These are phyloP conservation scores for Drosophila pallidifrons DNA, from an alignment of 1,140 invertebrate species.

Conservation along the genomic window DNA sequence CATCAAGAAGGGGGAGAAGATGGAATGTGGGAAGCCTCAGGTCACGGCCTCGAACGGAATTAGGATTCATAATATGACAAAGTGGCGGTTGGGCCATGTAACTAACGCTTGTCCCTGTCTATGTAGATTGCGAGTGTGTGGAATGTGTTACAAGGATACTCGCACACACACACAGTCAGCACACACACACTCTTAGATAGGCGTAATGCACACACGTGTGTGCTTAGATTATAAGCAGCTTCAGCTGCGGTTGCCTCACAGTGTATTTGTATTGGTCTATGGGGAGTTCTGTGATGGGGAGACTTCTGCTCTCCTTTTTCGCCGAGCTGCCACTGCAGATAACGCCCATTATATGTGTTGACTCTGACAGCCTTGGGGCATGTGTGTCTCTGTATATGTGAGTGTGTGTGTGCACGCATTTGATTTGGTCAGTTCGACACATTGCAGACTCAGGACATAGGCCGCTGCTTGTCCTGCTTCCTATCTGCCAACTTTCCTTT, in stretches of 20 bases:
- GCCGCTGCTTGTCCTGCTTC: constrained; percentile 34
- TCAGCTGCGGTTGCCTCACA: constrained; percentile 57
- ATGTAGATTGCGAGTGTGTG: constrained; percentile 41
- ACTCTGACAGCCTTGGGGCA: constrained; percentile 77
- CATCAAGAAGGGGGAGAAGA: constrained; percentile 44
- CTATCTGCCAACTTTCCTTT: constrained; percentile 28
- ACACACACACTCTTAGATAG: constrained; percentile 18
- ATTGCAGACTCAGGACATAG: constrained; percentile 28
- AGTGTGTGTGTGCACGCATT: constrained; percentile 50
- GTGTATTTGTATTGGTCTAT: constrained; percentile 64
- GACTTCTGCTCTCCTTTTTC: background rate
- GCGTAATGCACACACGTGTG: constrained; percentile 41
- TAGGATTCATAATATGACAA: constrained; percentile 81
- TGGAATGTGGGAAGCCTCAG: constrained; percentile 34
- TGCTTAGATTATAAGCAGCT: constrained; percentile 75
- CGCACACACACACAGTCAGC: constrained; percentile 30
- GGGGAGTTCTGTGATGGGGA: constrained; percentile 34
- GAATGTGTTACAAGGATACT: constrained; percentile 60
- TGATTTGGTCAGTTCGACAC: constrained; percentile 69
- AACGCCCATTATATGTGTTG: constrained; percentile 67
- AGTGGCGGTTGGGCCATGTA: constrained; percentile 52
- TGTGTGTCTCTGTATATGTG: background rate
- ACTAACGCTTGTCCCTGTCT: constrained; percentile 34
- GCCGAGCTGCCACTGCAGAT: constrained; percentile 51
- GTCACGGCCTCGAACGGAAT: constrained; percentile 62